Conservation (phyloP, 92 coral and sea anemone species). For the Palythoa grandiflora region DNA sequence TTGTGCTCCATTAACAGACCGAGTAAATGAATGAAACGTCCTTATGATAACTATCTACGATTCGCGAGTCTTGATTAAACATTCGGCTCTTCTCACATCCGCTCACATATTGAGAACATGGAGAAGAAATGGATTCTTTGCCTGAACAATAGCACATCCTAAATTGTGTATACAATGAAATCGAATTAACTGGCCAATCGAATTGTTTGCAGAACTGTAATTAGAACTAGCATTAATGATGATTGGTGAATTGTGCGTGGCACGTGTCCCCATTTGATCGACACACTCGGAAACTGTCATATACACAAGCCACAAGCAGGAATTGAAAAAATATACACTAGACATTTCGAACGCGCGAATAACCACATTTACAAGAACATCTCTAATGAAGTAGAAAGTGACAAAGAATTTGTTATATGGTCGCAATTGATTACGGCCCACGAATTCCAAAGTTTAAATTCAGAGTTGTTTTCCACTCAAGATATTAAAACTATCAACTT, state of each 20-base stretch:
- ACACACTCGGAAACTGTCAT: slow-evolving; percentile 69
- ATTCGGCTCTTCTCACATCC: slow-evolving; percentile 24
- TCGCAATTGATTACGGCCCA: not conserved
- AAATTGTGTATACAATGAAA: slow-evolving; percentile 76
- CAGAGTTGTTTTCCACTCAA: not conserved
- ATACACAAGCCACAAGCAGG: slow-evolving; percentile 59
- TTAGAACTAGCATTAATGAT: slow-evolving; percentile 75
- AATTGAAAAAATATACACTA: slow-evolving; percentile 10
- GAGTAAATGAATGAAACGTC: slow-evolving; percentile 32
- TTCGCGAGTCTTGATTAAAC: slow-evolving; percentile 50
- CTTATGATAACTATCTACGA: slow-evolving; percentile 16
- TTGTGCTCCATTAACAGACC: slow-evolving; percentile 8
- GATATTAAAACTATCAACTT: slow-evolving; percentile 3
- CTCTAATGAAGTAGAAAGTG: slow-evolving; percentile 28
- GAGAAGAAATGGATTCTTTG: slow-evolving; percentile 70
- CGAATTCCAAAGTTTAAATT: slow-evolving; percentile 13
- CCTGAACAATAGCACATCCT: slow-evolving; percentile 54
- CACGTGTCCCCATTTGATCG: slow-evolving; percentile 70
- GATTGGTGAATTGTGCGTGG: slow-evolving; percentile 72
- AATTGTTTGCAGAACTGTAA: slow-evolving; percentile 73
- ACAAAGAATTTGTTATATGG: slow-evolving; percentile 3
- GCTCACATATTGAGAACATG: slow-evolving; percentile 32
- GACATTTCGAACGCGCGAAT: not conserved
- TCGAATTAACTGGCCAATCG: slow-evolving; percentile 78
- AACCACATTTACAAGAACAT: slow-evolving; percentile 11